Evolutionary conservation across 2,888 invertebrate species (phyloP).

Genomic region (Lepidocyrtinus sp.): DNA sequence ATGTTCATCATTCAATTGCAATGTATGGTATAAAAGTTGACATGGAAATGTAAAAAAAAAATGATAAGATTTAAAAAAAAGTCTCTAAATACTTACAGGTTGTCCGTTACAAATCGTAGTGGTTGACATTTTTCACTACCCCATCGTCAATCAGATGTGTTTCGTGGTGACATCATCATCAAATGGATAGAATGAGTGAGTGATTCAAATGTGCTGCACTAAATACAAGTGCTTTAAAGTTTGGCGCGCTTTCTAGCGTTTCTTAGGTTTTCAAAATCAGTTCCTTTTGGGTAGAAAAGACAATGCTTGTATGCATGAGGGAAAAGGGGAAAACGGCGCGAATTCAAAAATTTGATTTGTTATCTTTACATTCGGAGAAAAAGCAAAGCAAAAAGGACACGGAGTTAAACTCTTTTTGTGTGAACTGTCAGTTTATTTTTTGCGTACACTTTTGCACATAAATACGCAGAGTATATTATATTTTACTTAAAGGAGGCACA

Average conservation of each 20-base stretch:
- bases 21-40: too few relatives aligned
- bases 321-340: slow-evolving; percentile 3
- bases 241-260: too few relatives aligned
- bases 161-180: slow-evolving; percentile 23
- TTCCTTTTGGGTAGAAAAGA: too few relatives aligned
- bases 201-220: too few relatives aligned
- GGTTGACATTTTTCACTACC: slow-evolving; percentile 66
- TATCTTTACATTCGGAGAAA: neutral
- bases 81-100: slow-evolving; percentile 58
- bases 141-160: slow-evolving; percentile 57
- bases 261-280: too few relatives aligned
- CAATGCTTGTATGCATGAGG: too few relatives aligned
- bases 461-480: too few relatives aligned
- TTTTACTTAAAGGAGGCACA: neutral
- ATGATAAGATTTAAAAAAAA: neutral
- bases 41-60: neutral
- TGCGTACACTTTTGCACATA: neutral
- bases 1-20: too few relatives aligned
- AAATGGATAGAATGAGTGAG: too few relatives aligned
- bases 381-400: neutral
- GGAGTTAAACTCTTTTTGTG: too few relatives aligned
- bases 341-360: neutral
- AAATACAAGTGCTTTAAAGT: too few relatives aligned
- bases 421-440: neutral
- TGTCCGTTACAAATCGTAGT: slow-evolving; percentile 59